These are phyloP conservation scores for Aporophyla nigra DNA, from an alignment of 2,888 invertebrate genomes.

Conservation along the genomic window DNA sequence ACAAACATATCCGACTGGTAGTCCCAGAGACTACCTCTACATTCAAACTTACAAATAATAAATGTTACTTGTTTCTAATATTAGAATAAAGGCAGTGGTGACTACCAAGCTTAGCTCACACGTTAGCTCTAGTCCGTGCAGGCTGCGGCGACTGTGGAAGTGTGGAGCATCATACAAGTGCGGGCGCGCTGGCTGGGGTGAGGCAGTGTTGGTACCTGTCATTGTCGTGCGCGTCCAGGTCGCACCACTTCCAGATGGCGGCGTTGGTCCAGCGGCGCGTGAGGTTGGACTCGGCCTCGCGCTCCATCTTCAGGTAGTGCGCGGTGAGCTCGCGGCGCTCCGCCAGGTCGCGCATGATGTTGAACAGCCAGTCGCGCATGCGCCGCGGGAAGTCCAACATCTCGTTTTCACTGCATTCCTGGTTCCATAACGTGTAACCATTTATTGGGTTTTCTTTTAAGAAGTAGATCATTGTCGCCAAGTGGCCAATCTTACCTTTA, in stretches of 20 bases:
- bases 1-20: too few species aligned
- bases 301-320: conserved; percentile 96
- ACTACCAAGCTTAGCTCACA: too few species aligned
- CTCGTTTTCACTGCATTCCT: conserved; percentile 95
- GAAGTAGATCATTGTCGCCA: background rate
- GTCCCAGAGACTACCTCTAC: too few species aligned
- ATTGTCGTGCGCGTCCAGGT: conserved; percentile 97
- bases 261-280: conserved; percentile 97
- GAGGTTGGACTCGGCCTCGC: conserved; percentile 96
- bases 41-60: too few species aligned
- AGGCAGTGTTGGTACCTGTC: conserved; percentile 91
- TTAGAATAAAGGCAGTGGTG: background rate
- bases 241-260: conserved; percentile 99
- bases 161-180: background rate
- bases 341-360: conserved; percentile 98
- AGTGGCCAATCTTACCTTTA: background rate
- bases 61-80: too few species aligned
- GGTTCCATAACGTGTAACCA: background rate
- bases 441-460: background rate
- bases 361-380: conserved; percentile 99
- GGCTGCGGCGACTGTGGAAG: background rate
- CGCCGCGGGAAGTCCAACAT: conserved; percentile 98
- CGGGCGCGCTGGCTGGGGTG: too few species aligned
- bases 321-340: conserved; percentile 96
- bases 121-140: background rate